Evolutionary conservation across 53 echinoderm and acorn worm genomes (phyloP).

Genomic region (Glandiceps talaboti): DNA sequence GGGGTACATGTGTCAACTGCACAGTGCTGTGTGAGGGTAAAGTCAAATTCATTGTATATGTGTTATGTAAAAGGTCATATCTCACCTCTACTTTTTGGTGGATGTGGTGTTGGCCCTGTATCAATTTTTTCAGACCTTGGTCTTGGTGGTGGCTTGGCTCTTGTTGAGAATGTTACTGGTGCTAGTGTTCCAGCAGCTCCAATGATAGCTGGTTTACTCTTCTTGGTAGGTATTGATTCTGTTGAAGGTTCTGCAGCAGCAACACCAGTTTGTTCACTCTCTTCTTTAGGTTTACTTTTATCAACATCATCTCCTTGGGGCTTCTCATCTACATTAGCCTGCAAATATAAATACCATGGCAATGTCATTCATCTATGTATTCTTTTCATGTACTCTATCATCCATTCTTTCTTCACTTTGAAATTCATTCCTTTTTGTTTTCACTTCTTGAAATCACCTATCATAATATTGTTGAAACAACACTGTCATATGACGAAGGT

Average conservation of each 20-base stretch:
- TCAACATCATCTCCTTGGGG: not conserved
- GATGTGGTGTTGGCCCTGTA: conserved; percentile 7
- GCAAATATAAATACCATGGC: too few species aligned
- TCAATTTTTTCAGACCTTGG: conserved; percentile 18
- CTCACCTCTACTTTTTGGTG: not conserved
- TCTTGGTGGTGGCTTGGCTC: conserved; percentile 44
- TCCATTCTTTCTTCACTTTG: too few species aligned
- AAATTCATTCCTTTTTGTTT: too few species aligned
- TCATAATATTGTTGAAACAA: too few species aligned
- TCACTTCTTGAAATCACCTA: too few species aligned
- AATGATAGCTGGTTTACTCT: conserved; percentile 69
- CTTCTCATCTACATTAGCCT: not conserved
- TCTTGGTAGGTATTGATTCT: conserved; percentile 17
- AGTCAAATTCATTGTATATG: too few species aligned
- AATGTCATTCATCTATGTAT: too few species aligned
- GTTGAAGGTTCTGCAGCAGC: conserved; percentile 53
- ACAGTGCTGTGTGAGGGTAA: too few species aligned
- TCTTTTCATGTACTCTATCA: too few species aligned
- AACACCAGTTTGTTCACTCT: conserved; percentile 27
- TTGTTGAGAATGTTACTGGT: conserved; percentile 45
- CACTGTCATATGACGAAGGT: too few species aligned
- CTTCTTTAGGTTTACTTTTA: not conserved
- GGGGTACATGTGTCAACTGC: too few species aligned
- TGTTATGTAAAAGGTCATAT: too few species aligned
- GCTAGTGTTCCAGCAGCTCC: conserved; percentile 64